Evolutionary conservation across 2,888 invertebrate genomes (phyloP), one percentile per base, ranked within the genome.

Genomic region (Spisula solida): DNA sequence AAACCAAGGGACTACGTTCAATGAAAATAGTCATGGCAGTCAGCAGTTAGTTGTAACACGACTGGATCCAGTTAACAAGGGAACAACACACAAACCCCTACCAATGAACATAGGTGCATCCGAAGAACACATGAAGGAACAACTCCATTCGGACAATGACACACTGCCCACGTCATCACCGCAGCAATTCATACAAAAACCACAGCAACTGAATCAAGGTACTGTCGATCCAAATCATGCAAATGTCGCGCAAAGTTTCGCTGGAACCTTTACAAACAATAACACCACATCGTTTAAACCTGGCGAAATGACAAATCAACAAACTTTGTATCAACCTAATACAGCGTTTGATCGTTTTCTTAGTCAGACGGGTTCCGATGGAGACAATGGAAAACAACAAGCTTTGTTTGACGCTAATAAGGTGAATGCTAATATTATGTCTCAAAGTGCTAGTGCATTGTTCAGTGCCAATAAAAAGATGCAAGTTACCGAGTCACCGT

Each of bases 301-400:
- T 25, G 81, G 86, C 25, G 31, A 82, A 29, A 41, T 83, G 0
- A 91, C 86, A 41, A 86, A 48, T n/a, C 60, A 82, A 25, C 79
- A 84, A 31, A 20, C 78, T n/a, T 12, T 82, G 31, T 89, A 55
- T 78, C 83, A 78, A 47, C 91, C 91, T 5, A 81, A 79, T 25
- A n/a, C 81, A 29, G 85, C 81, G 14, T 84, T 86, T 29, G 51
- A 55, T n/a, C 51, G 18, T n/a, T 89, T 89, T 56, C 48, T 85
- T 1, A 89, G 89, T 25, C 91, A 91, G 60, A 91, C 91, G 29
- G 91, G 91, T 18, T 91, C 91, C 6, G 31, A 88, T 47, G 81
- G 84, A 18, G 51, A 66, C 12, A 87, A 88, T 66, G 8, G 16
- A n/a, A 51, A 81, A 0, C 18, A 60, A 0, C 34, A 55, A 55